Evolutionary conservation across 1,140 invertebrate species (phyloP).

Genomic region (Cherax destructor): DNA sequence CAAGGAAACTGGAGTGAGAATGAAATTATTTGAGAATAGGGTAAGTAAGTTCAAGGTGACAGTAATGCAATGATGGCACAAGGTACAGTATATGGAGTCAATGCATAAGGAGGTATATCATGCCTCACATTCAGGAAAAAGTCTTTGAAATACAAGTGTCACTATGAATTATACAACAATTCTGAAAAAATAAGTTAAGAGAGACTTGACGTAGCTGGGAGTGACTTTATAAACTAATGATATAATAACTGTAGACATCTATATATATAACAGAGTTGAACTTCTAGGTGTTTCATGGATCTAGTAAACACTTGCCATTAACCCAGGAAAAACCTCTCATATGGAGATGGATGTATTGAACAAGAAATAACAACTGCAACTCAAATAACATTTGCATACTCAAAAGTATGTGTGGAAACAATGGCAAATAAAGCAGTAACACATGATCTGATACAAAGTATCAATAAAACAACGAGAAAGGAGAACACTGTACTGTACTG

Average conservation of each 20-base stretch:
- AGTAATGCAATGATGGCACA: not conserved
- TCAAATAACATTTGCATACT: not conserved
- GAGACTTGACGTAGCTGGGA: not conserved
- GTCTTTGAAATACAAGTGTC: not conserved
- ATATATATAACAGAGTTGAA: not conserved
- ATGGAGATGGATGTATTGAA: not conserved
- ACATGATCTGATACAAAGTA: not conserved
- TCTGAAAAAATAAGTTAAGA: not conserved
- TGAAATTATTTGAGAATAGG: not conserved
- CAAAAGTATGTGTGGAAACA: not conserved
- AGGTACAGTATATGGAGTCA: not conserved
- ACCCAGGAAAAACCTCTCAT: not conserved
- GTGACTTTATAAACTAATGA: not conserved
- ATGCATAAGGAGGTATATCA: not conserved
- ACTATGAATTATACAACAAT: not conserved
- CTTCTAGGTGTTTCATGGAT: not conserved
- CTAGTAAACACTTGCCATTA: not conserved
- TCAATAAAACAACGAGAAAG: not conserved
- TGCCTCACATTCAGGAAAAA: not conserved
- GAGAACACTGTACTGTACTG: not conserved
- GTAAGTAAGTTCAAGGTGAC: not conserved
- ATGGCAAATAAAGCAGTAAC: not conserved
- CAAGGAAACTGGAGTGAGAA: not conserved
- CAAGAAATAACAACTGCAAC: not conserved
- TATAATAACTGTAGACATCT: not conserved